Base-by-base conservation (phyloP, 2,888 invertebrate species). In the Coenonympha glycerion region DNA sequence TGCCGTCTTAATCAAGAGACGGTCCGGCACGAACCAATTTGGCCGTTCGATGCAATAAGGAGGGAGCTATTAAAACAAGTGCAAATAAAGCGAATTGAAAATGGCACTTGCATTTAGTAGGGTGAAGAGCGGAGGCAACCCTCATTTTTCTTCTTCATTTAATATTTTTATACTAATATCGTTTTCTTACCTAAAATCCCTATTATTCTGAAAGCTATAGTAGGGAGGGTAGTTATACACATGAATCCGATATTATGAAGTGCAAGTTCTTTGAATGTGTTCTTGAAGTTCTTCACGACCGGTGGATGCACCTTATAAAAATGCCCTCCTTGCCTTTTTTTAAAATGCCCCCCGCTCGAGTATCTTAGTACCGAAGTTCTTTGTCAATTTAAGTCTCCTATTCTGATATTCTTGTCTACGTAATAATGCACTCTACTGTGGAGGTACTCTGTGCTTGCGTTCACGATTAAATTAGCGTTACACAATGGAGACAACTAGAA, bases 41-140 rank as follows among this genome's bases (percentile, higher is more conserved):
- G 82, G 81, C 68, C 74, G 76, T 71, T 74, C 76, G 71, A 71
- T 76, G 77, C 83, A 85, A 86, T 84, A 85, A 85, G 81, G 74
- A 82, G 75, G 76, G 75, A 77, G 79, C 86, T 84, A 86, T 86
- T 86, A 85, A 87, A 86, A 85, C 86, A 84, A 81, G 81, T 76
- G 78, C 83, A 86, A 86, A 86, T 84, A 86, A 82, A 84, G 79
- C 81, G 85, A 85, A 86, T 86, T 86, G 85, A 86, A 86, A 85
- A 82, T 75, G 81, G 76, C 72, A 79, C 79, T 75, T 69, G 62
- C 73, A 68, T 71, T 71, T 65, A 59, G 64, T 74, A 72, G 71
- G 70, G 8, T 21, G 4, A 31, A 31, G 3, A 18, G 13, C 3
- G n/a, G 15, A 16, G n/a, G 22, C 19, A 42, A 21, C 16, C 16